Conservation (phyloP, 2,888 invertebrate species). For the Polyommatus icarus region DNA sequence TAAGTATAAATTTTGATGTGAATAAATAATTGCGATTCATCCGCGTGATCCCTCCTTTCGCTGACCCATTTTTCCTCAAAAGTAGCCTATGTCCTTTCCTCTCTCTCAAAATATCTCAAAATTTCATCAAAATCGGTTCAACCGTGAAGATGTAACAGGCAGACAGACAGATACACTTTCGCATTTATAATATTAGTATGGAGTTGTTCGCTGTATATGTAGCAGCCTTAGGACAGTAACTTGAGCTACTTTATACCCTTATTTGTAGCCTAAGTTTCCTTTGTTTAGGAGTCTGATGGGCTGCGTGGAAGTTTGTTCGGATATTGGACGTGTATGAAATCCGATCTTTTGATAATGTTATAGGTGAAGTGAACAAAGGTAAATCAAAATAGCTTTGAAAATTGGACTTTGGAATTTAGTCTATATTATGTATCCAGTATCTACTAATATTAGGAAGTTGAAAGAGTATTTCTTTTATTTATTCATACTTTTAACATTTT, state of each 20-base stretch:
- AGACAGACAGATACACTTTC: background rate
- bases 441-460: too few relatives aligned
- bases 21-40: too few relatives aligned
- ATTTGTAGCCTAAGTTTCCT: slow-evolving; percentile 21
- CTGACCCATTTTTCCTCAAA: too few relatives aligned
- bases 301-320: background rate
- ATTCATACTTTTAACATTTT: too few relatives aligned
- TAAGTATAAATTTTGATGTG: too few relatives aligned
- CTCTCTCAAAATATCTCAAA: background rate
- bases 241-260: slow-evolving; percentile 40
- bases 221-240: slow-evolving; percentile 41
- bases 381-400: background rate
- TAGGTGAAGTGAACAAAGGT: background rate
- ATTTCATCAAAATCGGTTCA: background rate
- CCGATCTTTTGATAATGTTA: background rate
- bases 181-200: background rate
- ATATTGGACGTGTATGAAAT: background rate
- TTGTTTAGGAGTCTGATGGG: background rate
- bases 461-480: too few relatives aligned
- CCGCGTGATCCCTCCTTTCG: too few relatives aligned
- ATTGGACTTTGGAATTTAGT: background rate
- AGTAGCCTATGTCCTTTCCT: too few relatives aligned
- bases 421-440: too few relatives aligned
- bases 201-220: too few relatives aligned
- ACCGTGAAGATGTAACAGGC: too few relatives aligned